These are phyloP conservation scores for Prosapia bicincta DNA, from an alignment of 2,888 invertebrate genomes.

Conservation along the genomic window DNA sequence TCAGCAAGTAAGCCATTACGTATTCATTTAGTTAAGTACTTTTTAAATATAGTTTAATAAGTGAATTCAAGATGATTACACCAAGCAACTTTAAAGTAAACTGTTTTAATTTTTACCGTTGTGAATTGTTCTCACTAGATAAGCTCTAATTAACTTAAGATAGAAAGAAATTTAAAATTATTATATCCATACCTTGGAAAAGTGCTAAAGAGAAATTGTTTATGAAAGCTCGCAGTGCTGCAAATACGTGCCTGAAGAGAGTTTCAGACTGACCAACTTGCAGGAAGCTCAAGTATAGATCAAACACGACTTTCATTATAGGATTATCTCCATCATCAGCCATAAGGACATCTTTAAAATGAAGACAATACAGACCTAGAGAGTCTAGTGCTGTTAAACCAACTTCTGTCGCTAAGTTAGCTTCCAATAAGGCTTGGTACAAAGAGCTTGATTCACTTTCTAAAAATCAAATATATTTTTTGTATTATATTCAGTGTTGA, in stretches of 20 bases:
- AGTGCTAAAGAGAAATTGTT: constrained; percentile 81
- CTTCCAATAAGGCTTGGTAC: constrained; percentile 67
- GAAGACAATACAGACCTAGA: constrained; percentile 77
- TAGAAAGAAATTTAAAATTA: too few species aligned
- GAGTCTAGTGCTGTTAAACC: constrained; percentile 86
- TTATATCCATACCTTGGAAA: constrained; percentile 82
- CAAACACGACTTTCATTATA: constrained; percentile 76
- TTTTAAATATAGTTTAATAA: too few species aligned
- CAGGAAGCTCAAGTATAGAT: constrained; percentile 81
- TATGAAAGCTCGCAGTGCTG: constrained; percentile 85
- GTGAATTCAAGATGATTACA: too few species aligned
- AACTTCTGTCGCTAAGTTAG: constrained; percentile 84
- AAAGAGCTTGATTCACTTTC: constrained; percentile 56
- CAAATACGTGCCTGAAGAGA: constrained; percentile 87
- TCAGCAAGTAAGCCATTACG: too few species aligned
- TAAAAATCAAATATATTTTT: neutral
- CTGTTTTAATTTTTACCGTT: too few species aligned
- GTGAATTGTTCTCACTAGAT: too few species aligned
- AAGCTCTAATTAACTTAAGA: neutral
- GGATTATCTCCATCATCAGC: constrained; percentile 64
- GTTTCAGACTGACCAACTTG: constrained; percentile 89
- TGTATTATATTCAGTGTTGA: too few species aligned
- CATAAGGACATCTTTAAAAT: constrained; percentile 56
- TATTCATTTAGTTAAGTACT: too few species aligned
- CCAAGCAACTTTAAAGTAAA: too few species aligned